Evolutionary conservation across 1,140 invertebrate genomes (phyloP), one percentile per base, ranked within the genome.

Genomic region (Ostrea edulis): DNA sequence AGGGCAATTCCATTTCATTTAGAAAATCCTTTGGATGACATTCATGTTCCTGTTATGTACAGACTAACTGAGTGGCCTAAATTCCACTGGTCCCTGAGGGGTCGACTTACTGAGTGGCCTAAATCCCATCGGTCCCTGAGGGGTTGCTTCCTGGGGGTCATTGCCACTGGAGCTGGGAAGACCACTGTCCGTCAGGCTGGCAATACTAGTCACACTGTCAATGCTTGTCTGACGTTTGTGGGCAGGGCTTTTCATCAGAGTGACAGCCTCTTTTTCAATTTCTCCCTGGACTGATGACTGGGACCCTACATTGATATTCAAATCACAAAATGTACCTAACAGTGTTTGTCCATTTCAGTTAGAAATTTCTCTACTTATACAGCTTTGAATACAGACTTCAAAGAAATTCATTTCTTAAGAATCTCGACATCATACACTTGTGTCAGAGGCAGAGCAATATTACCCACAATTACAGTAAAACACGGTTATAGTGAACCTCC

Each of bases 61-160:
- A n/a, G 29, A 91, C 90, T 85, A 86, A 92, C 92, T 93, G 9
- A 93, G 83, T 77, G 92, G 92, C 88, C 92, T 87, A 83, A 93
- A 93, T 20, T 92, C 93, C 71, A 87, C 52, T 68, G 87, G 86
- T 8, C 82, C 51, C 29, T 65, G 71, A 51, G 86, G 20, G 9
- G n/a, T 51, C n/a, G 29, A 91, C 90, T 85, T 86, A 92, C 92
- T 93, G 9, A 93, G 83, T 77, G 92, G 92, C 88, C 92, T 87
- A 83, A 93, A 93, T 20, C 93, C 93, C 71, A 87, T 52, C 55
- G 87, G 86, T 8, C 82, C 51, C 29, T 65, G 71, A 51, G 86
- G 20, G 9, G n/a, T 51, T 29, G 83, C 65, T 12, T 87, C 86
- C 9, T 55, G 35, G 8, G 89, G 86, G 35, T 85, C 81, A 35